A percentile compares a stretch with the other conserved stretches of the same genome.
Conservation (phyloP, 1,140 invertebrate genomes). For the Chrysoperla carnea region DNA sequence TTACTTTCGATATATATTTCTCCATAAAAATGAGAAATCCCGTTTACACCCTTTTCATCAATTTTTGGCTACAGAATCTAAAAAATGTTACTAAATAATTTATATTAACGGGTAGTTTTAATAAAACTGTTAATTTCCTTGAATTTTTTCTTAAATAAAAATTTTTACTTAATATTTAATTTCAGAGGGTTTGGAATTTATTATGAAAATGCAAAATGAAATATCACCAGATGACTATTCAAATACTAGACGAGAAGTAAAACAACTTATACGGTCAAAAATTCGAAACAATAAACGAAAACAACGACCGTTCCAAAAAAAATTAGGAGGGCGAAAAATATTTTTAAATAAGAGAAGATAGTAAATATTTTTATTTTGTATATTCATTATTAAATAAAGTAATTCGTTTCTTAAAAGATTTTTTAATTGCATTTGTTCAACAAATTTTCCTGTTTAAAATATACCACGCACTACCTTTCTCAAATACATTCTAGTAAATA, state of each 20-base stretch:
- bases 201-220: conserved; percentile 17
- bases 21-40: no score
- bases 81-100: no score
- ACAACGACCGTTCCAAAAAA: conserved; percentile 22
- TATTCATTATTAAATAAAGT: conserved; percentile 5
- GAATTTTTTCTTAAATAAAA: conserved; percentile 2
- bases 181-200: conserved; percentile 36
- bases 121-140: conserved; percentile 1
- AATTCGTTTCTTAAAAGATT: not conserved
- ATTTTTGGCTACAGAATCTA: no score
- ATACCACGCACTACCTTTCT: no score
- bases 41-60: no score
- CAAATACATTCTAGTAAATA: no score
- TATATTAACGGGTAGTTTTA: no score
- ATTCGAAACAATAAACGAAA: conserved; percentile 37
- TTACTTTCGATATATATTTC: no score
- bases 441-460: no score
- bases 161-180: conserved; percentile 13
- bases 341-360: conserved; percentile 14
- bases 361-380: conserved; percentile 11
- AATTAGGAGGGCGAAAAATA: conserved; percentile 13
- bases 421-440: no score
- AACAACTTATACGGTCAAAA: conserved; percentile 37
- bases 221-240: not conserved
- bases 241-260: conserved; percentile 29